Conservation (phyloP, 2,113 vertebrate genomes). For the Otis tarda region DNA sequence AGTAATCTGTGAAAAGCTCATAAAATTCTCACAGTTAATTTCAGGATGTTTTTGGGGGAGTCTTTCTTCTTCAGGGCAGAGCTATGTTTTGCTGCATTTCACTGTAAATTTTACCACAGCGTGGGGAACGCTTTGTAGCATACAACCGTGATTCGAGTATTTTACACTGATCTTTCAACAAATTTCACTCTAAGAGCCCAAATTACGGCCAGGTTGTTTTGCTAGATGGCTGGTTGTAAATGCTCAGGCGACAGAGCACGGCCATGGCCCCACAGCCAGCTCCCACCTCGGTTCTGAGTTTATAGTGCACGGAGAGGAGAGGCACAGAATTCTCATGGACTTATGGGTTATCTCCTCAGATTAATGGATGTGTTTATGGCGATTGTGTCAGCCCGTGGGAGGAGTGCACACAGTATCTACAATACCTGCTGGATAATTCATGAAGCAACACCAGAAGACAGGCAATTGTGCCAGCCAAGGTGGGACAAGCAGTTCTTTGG, state of each 20-base stretch:
- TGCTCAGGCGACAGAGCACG: not conserved
- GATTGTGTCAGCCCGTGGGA: not conserved
- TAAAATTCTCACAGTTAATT: not conserved
- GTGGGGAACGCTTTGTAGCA: not conserved
- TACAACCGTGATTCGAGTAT: fast-evolving
- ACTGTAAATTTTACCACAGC: not conserved
- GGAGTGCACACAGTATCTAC: not conserved
- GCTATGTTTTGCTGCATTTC: not conserved
- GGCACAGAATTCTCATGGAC: not conserved
- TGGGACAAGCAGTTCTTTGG: not conserved
- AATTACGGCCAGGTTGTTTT: not conserved
- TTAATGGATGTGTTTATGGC: not conserved
- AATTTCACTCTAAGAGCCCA: not conserved
- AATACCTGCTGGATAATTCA: not conserved
- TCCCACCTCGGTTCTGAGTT: fast-evolving
- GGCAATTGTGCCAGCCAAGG: not conserved
- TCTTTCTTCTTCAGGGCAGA: not conserved
- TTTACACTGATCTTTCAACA: not conserved
- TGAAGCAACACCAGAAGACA: not conserved
- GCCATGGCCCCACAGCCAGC: not conserved
- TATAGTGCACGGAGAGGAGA: not conserved
- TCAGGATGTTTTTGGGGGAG: not conserved
- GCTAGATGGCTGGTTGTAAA: not conserved
- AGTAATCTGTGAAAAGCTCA: not conserved
- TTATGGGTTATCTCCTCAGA: not conserved